Percentiles rank a stretch among this genome's conserved stretches.
phyloP scores from a whole-genome alignment of 2,888 invertebrate genomes.

The Germaria angustata region DNA sequence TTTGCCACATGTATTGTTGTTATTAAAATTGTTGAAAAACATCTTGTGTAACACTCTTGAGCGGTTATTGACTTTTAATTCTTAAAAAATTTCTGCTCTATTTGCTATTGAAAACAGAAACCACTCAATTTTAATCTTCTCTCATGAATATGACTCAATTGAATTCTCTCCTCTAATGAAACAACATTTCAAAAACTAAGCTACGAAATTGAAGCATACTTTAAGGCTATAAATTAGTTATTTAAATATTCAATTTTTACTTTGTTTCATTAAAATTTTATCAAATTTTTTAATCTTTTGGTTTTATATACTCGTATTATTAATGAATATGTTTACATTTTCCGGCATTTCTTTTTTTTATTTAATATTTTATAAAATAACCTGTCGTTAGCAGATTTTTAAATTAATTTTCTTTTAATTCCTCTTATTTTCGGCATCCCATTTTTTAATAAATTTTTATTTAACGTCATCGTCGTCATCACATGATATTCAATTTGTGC shows the following conservation, averaged over 20 bases:
- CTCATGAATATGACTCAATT: no score
- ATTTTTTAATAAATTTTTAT: slow-evolving; percentile 21
- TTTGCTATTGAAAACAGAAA: no score
- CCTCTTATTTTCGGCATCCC: slow-evolving; percentile 19
- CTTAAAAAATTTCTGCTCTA: no score
- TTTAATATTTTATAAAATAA: slow-evolving; percentile 39
- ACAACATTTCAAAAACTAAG: no score
- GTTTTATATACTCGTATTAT: neutral
- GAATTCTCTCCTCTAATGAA: no score
- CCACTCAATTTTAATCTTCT: no score
- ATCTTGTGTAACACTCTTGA: slow-evolving; percentile 31
- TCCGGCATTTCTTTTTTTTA: neutral
- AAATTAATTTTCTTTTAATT: slow-evolving; percentile 68
- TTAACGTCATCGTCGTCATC: slow-evolving; percentile 7
- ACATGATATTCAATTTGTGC: neutral
- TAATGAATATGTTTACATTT: neutral
- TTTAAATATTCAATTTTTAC: no score
- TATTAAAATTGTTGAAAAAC: neutral
- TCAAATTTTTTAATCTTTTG: neutral
- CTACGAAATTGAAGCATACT: slow-evolving; percentile 19
- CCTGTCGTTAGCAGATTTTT: slow-evolving; percentile 67
- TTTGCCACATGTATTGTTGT: neutral
- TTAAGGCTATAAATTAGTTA: slow-evolving; percentile 6
- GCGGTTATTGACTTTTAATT: neutral
- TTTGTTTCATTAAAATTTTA: neutral